Base-by-base conservation (phyloP, 1,140 invertebrate species). In the Drosophila nigromelanica region DNA sequence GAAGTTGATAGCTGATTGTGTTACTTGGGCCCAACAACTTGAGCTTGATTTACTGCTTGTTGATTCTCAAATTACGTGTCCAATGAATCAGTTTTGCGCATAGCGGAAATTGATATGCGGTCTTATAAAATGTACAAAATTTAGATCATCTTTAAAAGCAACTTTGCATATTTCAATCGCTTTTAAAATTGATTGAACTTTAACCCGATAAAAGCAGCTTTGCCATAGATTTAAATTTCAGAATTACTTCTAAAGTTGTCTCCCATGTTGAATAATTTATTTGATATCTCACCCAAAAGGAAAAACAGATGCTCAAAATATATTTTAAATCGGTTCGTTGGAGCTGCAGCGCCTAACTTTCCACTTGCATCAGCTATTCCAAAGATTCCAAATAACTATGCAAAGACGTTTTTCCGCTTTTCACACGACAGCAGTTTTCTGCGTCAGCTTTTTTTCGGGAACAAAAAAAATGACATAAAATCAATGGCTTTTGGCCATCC, bases 291-390 rank as follows among this genome's bases (percentile, higher is more conserved):
- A 3, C 35, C 47, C 74, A 47, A 59, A 67, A 54, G 3, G 4
- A 15, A 35, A 52, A 14, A 45, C 72, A 80, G 78, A 73, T 73
- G 78, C 63, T 80, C 52, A 39, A 7, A 8, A 62, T 59, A 78
- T 47, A 52, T 67, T 68, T 74, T 40, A 42, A 61, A 59, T 56
- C 71, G 14, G 39, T 14, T 27, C 27, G 15, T 61, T 58, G 54
- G 37, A 33, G 35, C 55, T 59, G n/a, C 15, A 14, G n/a, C 18
- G 21, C 4, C 12, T 12, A 21, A 45, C 51, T 54, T 15, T 42
- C 10, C 10, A 21, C 39, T 40, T 24, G 27, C 35, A 14, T 42
- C 33, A 40, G 58, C 40, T 52, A 43, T 40, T n/a, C 3, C 8
- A 3, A 35, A n/a, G n/a, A 35, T 2, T 27, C 51, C 62, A 76